Percentiles rank a stretch among this genome's conserved stretches.
These are phyloP conservation scores for Dendrophyllia cribrosa DNA, from an alignment of 64 coral and sea anemone species.

Conservation along the genomic window DNA sequence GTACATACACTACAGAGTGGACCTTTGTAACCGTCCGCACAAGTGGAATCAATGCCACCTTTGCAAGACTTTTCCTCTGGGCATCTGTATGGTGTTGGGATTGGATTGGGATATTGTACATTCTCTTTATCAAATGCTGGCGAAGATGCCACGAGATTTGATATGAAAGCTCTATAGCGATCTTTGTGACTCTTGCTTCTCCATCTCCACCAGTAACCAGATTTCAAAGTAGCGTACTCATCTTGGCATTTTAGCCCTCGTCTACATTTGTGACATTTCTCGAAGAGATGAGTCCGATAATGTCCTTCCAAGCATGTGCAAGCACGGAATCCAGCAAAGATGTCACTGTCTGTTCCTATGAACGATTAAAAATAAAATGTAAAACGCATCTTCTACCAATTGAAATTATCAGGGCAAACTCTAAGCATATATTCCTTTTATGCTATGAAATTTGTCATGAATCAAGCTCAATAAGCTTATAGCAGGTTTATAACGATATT, in stretches of 20 bases:
- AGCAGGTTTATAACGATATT: no score
- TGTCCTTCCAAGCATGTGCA: background rate
- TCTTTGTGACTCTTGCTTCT: background rate
- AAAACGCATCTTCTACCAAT: no score
- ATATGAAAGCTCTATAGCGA: background rate
- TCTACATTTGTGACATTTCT: background rate
- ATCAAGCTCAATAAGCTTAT: no score
- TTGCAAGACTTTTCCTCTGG: background rate
- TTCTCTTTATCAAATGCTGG: background rate
- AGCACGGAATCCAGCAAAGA: conserved; percentile 1
- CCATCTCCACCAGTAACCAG: conserved; percentile 27
- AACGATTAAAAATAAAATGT: background rate
- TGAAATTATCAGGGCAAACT: no score
- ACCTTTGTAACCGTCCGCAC: conserved; percentile 4
- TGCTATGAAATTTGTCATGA: no score
- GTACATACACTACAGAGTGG: conserved; percentile 23
- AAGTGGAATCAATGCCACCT: background rate
- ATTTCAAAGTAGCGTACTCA: background rate
- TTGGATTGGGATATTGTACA: background rate
- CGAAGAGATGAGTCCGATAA: conserved; percentile 29
- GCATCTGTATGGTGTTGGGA: background rate
- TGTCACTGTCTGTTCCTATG: background rate
- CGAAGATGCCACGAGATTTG: conserved; percentile 5
- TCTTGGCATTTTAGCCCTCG: background rate
- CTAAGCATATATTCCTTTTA: no score